Conservation (phyloP, 1,140 invertebrate species). For the Drosophila nannoptera region DNA sequence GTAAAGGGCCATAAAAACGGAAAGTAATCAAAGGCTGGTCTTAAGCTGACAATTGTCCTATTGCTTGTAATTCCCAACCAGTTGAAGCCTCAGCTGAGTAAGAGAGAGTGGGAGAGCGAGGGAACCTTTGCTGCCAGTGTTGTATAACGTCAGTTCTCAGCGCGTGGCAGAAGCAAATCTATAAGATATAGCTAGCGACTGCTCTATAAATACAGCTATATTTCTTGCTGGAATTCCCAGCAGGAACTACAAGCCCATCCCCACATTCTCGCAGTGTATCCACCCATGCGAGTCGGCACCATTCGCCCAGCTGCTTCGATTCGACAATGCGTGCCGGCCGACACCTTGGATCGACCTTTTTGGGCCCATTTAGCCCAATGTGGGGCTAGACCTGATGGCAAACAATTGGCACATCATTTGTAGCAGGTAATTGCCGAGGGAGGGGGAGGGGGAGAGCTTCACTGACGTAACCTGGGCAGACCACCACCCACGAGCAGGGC, state of each 20-base stretch:
- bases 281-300: background rate
- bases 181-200: too few species aligned
- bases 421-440: slow-evolving; percentile 36
- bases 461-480: slow-evolving; percentile 45
- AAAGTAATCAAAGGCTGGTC: background rate
- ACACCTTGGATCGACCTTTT: slow-evolving; percentile 59
- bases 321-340: slow-evolving; percentile 66
- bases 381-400: slow-evolving; percentile 28
- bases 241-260: too few species aligned
- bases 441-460: background rate
- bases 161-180: too few species aligned
- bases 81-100: background rate
- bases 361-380: too few species aligned
- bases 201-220: too few species aligned
- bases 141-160: too few species aligned
- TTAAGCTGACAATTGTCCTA: background rate
- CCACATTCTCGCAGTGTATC: too few species aligned
- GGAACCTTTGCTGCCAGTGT: too few species aligned
- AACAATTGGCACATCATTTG: slow-evolving; percentile 70
- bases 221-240: too few species aligned
- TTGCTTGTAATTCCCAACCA: slow-evolving; percentile 1
- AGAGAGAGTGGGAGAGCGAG: too few species aligned
- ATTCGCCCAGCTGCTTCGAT: slow-evolving; percentile 18
- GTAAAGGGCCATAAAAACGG: too few species aligned
- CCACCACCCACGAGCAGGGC: slow-evolving; percentile 32